Conservation (phyloP, 2,113 vertebrate species). For the Electrona antarctica region DNA sequence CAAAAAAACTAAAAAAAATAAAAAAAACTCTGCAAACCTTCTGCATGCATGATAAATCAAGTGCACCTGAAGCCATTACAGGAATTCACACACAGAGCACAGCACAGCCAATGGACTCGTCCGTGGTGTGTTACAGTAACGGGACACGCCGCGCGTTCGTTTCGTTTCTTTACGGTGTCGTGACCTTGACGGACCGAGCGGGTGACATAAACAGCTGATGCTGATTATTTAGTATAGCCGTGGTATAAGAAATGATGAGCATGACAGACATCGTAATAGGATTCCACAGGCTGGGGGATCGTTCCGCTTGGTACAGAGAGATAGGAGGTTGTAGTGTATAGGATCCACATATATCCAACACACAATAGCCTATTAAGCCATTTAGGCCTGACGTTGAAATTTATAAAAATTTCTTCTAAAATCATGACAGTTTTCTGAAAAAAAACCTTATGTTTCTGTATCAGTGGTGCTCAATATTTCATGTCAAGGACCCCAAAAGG, state of each 20-base stretch:
- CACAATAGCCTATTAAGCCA: not conserved
- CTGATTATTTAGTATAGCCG: constrained; percentile 53
- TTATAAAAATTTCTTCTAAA: no score
- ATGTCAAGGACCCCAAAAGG: no score
- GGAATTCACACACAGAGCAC: not conserved
- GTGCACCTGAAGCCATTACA: constrained; percentile 20
- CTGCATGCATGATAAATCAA: constrained; percentile 27
- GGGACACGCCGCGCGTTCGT: not conserved
- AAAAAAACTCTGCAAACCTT: constrained; percentile 18
- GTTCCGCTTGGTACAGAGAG: constrained; percentile 32
- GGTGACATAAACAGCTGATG: constrained; percentile 34
- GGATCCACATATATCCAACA: constrained; percentile 36
- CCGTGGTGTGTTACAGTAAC: no score
- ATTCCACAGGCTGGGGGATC: constrained; percentile 33
- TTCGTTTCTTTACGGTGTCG: constrained; percentile 11
- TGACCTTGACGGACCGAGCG: constrained; percentile 61
- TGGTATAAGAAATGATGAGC: constrained; percentile 47
- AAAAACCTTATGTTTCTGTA: no score
- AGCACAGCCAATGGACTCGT: not conserved
- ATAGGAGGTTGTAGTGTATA: constrained; percentile 8
- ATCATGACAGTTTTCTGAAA: no score
- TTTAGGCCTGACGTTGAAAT: no score
- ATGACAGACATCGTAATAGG: constrained; percentile 53
- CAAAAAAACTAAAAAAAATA: no score
- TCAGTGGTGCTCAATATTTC: no score